phyloP scores from a whole-genome alignment of 2,797 vertebrate species.

The Coregonus suidteri region DNA sequence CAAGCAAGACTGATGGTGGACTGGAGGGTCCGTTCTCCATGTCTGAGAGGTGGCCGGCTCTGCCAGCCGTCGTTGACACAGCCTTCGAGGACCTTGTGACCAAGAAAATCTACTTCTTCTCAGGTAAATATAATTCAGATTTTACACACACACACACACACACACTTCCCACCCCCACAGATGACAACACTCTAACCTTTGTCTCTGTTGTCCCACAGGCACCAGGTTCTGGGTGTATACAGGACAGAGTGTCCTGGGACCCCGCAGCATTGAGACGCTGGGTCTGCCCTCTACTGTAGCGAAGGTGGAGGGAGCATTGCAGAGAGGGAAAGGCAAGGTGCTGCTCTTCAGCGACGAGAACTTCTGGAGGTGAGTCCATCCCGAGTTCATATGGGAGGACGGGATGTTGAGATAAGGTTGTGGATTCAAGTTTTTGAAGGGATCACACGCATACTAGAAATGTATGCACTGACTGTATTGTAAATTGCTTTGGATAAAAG shows the following conservation, averaged over 20 bases:
- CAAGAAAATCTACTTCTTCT: conserved; percentile 91
- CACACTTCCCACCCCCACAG: background rate
- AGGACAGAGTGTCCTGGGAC: conserved; percentile 78
- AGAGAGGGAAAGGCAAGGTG: conserved; percentile 78
- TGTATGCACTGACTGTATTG: background rate
- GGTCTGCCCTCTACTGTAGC: conserved; percentile 78
- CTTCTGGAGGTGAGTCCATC: conserved; percentile 86
- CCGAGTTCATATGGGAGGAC: background rate
- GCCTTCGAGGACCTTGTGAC: conserved; percentile 86
- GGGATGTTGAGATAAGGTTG: background rate
- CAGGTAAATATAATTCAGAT: conserved; percentile 72
- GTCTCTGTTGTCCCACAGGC: conserved; percentile 65
- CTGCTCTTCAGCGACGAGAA: conserved; percentile 85
- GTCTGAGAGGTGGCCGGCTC: conserved; percentile 80
- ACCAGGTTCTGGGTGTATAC: conserved; percentile 90
- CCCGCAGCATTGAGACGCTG: conserved; percentile 88
- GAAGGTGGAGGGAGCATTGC: conserved; percentile 82
- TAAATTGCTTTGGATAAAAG: background rate
- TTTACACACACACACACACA: background rate
- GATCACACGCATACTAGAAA: background rate
- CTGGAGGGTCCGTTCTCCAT: conserved; percentile 79
- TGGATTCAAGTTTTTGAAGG: background rate
- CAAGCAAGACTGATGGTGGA: conserved; percentile 38
- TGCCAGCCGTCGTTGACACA: conserved; percentile 83
- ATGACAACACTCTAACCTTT: background rate